Evolutionary conservation across 2,888 invertebrate species (phyloP).

Genomic region (Barypeithes pellucidus): DNA sequence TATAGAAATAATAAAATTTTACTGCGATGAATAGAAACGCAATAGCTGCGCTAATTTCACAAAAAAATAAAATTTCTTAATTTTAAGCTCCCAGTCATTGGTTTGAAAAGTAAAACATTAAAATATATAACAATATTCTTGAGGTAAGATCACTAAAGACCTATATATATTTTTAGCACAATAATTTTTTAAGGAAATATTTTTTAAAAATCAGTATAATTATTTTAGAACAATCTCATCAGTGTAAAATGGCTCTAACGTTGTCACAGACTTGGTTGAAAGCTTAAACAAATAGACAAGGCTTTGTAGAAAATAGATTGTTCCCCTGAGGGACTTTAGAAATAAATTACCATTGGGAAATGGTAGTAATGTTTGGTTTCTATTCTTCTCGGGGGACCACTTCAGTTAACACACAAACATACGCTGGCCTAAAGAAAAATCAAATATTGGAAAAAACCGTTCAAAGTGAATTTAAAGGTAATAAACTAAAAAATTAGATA

Average conservation of each 20-base stretch:
- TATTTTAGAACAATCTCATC: too few relatives aligned
- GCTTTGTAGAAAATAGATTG: constrained; percentile 9
- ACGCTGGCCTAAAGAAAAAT: constrained; percentile 9
- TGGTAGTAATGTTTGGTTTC: constrained; percentile 39
- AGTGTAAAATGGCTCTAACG: neutral
- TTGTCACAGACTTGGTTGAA: neutral
- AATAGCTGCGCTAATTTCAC: too few relatives aligned
- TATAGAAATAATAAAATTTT: too few relatives aligned
- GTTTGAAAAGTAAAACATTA: too few relatives aligned
- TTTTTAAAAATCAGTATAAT: too few relatives aligned
- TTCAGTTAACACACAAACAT: constrained; percentile 28
- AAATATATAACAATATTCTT: too few relatives aligned
- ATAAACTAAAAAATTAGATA: too few relatives aligned
- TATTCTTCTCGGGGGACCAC: constrained; percentile 30
- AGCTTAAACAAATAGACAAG: constrained; percentile 24
- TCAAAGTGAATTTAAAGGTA: neutral
- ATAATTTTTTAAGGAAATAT: too few relatives aligned
- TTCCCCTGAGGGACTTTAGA: constrained; percentile 27
- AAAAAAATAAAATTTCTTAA: too few relatives aligned
- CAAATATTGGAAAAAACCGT: neutral
- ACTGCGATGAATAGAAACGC: neutral
- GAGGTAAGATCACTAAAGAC: too few relatives aligned
- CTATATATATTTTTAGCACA: too few relatives aligned
- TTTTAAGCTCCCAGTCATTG: too few relatives aligned
- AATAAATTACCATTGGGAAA: constrained; percentile 44